Conservation (phyloP, 2,888 invertebrate species). For the Neoitamus cyanurus region DNA sequence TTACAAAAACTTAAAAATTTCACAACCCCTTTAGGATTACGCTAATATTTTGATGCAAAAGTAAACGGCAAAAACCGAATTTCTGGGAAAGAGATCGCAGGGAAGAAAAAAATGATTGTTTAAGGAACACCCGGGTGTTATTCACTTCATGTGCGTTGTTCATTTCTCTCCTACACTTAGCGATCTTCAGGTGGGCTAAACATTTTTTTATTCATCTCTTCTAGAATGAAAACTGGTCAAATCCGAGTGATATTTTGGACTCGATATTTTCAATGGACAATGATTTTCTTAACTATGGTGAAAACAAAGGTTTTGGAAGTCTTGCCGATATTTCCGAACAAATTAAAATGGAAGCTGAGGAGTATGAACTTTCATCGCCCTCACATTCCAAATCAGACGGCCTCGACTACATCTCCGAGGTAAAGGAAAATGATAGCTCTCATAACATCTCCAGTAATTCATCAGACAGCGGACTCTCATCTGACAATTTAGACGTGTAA, state of each 20-base stretch:
- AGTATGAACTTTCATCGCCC: conserved; percentile 57
- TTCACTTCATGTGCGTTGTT: too few relatives aligned
- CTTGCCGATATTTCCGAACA: conserved; percentile 64
- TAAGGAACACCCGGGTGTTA: too few relatives aligned
- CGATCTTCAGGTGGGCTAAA: too few relatives aligned
- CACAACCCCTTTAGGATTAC: too few relatives aligned
- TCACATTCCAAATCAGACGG: background rate
- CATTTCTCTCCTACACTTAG: too few relatives aligned
- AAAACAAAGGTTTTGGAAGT: conserved; percentile 61
- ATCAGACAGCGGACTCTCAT: conserved; percentile 79
- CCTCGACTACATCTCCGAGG: conserved; percentile 56
- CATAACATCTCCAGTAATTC: conserved; percentile 55
- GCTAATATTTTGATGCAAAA: too few relatives aligned
- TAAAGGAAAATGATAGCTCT: conserved; percentile 56
- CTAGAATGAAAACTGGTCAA: conserved; percentile 68
- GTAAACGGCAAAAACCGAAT: too few relatives aligned
- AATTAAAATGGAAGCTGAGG: conserved; percentile 57
- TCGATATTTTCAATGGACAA: conserved; percentile 75
- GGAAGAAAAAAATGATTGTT: too few relatives aligned
- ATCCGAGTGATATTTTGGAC: conserved; percentile 75
- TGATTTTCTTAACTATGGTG: conserved; percentile 72
- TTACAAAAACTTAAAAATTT: too few relatives aligned
- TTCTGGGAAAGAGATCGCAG: too few relatives aligned
- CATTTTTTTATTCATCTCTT: too few relatives aligned
- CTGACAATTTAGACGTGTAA: conserved; percentile 70